These are phyloP conservation scores for Sycobia sp. DNA, from an alignment of 1,140 invertebrate genomes.

Conservation along the genomic window DNA sequence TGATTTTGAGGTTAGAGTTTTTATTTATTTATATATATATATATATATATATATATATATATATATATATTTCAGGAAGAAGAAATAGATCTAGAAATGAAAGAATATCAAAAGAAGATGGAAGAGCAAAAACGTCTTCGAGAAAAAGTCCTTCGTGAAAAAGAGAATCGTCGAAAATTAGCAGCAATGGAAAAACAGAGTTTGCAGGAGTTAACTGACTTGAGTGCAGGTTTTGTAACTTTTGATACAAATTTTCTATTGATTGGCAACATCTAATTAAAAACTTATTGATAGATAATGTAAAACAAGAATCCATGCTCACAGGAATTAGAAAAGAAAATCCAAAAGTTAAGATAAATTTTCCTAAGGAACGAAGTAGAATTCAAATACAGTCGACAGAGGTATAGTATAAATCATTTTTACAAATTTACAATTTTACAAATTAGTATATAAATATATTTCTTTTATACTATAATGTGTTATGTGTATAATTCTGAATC, in stretches of 20 bases:
- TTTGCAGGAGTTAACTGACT: constrained; percentile 40
- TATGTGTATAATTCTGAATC: too few species aligned
- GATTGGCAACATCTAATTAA: neutral
- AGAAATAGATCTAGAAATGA: constrained; percentile 69
- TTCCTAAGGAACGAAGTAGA: constrained; percentile 43
- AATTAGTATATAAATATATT: too few species aligned
- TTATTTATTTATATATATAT: neutral
- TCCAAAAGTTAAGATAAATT: constrained; percentile 40
- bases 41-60: neutral
- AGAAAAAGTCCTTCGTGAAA: constrained; percentile 66
- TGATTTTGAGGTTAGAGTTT: too few species aligned
- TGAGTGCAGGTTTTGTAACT: constrained; percentile 42
- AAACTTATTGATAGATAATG: constrained; percentile 36
- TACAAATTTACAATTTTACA: too few species aligned
- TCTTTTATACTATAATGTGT: too few species aligned
- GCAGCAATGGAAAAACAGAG: constrained; percentile 61
- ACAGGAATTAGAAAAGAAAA: constrained; percentile 46
- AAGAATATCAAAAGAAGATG: constrained; percentile 68
- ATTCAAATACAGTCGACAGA: constrained; percentile 49
- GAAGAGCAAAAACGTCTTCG: constrained; percentile 69
- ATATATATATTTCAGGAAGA: constrained; percentile 43
- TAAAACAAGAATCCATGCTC: constrained; percentile 40
- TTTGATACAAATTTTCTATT: neutral
- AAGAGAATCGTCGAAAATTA: constrained; percentile 67
- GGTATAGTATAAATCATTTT: constrained; percentile 50